Evolutionary conservation across 2,113 vertebrate genomes (phyloP).

Genomic region (Ctenodactylus gundi): DNA sequence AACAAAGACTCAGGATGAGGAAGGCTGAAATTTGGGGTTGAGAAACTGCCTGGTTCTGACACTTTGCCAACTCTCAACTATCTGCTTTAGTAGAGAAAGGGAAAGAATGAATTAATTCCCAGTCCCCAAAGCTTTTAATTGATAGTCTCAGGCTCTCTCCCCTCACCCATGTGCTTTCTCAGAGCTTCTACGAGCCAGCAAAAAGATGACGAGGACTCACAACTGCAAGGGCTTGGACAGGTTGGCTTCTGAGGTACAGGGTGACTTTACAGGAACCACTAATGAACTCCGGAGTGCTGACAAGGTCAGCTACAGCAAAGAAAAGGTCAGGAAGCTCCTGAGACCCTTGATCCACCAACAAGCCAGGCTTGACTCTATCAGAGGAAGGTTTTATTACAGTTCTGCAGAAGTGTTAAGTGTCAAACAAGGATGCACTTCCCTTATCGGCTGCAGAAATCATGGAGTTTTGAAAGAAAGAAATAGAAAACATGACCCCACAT

Average conservation of each 20-base stretch:
- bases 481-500: neutral
- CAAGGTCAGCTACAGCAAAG: neutral
- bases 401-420: conserved; percentile 48
- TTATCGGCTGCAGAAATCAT: conserved; percentile 49
- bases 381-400: conserved; percentile 32
- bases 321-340: neutral
- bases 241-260: neutral
- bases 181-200: neutral
- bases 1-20: conserved; percentile 25
- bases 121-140: neutral
- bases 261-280: conserved; percentile 8
- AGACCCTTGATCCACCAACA: neutral
- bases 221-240: neutral
- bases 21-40: neutral
- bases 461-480: conserved; percentile 15
- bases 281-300: conserved; percentile 31
- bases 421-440: conserved; percentile 28
- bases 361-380: neutral
- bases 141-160: neutral
- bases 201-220: neutral
- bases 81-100: neutral
- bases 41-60: conserved; percentile 55
- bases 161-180: neutral
- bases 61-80: conserved; percentile 38
- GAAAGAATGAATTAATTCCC: conserved; percentile 51